Percentiles rank a stretch among this genome's conserved stretches.
Evolutionary conservation across 1,140 invertebrate genomes (phyloP).

Genomic region (Linepithema humile): DNA sequence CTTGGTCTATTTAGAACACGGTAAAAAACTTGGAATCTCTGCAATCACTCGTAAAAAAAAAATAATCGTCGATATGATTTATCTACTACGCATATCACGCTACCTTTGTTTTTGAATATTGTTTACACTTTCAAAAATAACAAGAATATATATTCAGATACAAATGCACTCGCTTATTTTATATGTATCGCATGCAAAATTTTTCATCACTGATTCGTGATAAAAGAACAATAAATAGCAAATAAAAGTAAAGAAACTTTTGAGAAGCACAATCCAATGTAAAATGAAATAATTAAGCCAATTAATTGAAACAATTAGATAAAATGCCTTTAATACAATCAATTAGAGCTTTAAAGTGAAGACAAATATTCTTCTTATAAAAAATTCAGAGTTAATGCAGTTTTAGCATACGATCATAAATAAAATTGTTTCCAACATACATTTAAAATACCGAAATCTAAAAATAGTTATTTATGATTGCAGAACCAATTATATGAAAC

Average conservation of each 20-base stretch:
- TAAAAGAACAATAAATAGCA: background rate
- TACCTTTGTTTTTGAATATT: too few species aligned
- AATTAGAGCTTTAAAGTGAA: background rate
- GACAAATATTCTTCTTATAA: background rate
- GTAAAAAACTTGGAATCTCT: background rate
- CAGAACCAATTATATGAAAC: background rate
- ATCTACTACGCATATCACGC: too few species aligned
- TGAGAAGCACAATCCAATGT: too few species aligned
- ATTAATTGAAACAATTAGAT: background rate
- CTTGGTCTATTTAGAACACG: background rate
- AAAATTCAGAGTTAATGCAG: background rate
- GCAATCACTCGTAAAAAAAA: too few species aligned
- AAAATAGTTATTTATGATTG: background rate
- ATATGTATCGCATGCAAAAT: background rate
- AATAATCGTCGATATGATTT: too few species aligned
- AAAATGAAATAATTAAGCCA: background rate
- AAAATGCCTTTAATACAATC: too few species aligned
- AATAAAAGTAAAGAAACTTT: background rate
- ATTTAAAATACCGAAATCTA: background rate
- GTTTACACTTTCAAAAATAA: too few species aligned
- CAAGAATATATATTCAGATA: too few species aligned
- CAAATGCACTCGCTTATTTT: too few species aligned
- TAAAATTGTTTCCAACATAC: background rate
- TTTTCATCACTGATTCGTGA: background rate
- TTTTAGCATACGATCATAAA: constrained; percentile 11